Conservation (phyloP, 1,140 invertebrate genomes). For the Teleopsis dalmanni region DNA sequence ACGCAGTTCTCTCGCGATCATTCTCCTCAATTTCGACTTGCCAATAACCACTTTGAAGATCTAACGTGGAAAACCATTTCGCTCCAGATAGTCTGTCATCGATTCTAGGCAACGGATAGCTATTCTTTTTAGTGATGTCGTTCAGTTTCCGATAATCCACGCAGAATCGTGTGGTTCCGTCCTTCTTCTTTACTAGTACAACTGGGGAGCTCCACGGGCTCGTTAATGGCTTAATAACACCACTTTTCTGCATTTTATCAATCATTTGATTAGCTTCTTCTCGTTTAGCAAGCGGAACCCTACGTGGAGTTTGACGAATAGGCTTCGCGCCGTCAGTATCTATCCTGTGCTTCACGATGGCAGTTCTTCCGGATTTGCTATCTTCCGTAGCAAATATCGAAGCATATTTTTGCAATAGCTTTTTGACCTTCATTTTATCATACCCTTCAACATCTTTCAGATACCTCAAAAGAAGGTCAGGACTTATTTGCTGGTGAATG, state of each 20-base stretch:
- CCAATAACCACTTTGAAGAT: slow-evolving; percentile 42
- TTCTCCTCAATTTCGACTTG: background rate
- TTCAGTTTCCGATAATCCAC: too few species aligned
- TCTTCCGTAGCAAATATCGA: too few species aligned
- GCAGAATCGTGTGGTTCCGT: too few species aligned
- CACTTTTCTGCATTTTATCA: slow-evolving; percentile 11
- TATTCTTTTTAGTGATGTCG: background rate
- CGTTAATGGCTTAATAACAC: slow-evolving; percentile 14
- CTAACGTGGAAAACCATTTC: slow-evolving; percentile 41
- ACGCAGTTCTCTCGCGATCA: slow-evolving; percentile 5
- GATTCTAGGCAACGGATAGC: slow-evolving; percentile 39
- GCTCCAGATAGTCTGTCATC: slow-evolving; percentile 28
- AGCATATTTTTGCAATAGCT: too few species aligned
- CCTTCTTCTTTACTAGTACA: too few species aligned
- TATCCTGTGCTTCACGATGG: slow-evolving; percentile 12
- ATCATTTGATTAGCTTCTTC: slow-evolving; percentile 12
- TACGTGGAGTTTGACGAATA: slow-evolving; percentile 15
- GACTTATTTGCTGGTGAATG: too few species aligned
- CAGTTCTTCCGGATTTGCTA: too few species aligned
- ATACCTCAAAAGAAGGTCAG: too few species aligned
- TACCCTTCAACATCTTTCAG: too few species aligned
- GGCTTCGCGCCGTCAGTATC: slow-evolving; percentile 10
- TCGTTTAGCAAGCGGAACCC: slow-evolving; percentile 12
- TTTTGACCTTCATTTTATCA: too few species aligned
- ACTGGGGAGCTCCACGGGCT: too few species aligned